Base-by-base conservation (phyloP, 92 coral and sea anemone species). In the Siderastrea siderea region DNA sequence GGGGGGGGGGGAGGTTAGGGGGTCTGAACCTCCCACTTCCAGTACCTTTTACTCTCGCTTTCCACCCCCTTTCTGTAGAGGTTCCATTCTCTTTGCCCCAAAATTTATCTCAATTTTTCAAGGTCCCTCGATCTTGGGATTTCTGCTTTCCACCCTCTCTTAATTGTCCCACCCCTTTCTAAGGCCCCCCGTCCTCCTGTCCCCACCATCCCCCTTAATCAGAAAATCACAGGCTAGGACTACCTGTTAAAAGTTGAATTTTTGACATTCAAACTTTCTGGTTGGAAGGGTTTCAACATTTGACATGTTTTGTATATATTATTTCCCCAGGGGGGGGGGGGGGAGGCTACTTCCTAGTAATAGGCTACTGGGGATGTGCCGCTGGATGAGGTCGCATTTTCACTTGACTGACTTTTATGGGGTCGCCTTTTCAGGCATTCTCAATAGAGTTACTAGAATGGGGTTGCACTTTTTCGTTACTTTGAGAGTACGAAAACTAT, bases 81-180 rank as follows among this genome's bases (percentile, higher is more conserved):
- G 52, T 71, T 71, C 75, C 75, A 71, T 71, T 71, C 75, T 71
- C 75, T 71, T 45, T 71, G 54, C 75, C 75, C 55, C 75, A 43
- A 19, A 71, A 71, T 46, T 45, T 44, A 44, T 71, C 55, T 71
- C 75, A 71, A 71, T 47, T 71, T 47, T 26, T 45, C 46, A 71
- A 54, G 75, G 6, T 44, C 17, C 3, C 75, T 61, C 67, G 13
- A 61, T 1, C 67, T 7, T 61, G 67, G 67, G 67, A 61, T 61
- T 26, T 61, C 67, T 61, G 67, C 55, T 47, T 47, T 16, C 55
- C 44, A 45, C 75, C 7, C 75, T 71, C 55, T 47, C 75, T 47
- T 71, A 61, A 26, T 26, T 26, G 38, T 61, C 13, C 67, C 67
- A 61, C 7, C 67, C 67, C 67, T 61, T 61, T 61, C 67, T 61